Conservation (phyloP, 2,797 vertebrate species). For the Macropodus opercularis region DNA sequence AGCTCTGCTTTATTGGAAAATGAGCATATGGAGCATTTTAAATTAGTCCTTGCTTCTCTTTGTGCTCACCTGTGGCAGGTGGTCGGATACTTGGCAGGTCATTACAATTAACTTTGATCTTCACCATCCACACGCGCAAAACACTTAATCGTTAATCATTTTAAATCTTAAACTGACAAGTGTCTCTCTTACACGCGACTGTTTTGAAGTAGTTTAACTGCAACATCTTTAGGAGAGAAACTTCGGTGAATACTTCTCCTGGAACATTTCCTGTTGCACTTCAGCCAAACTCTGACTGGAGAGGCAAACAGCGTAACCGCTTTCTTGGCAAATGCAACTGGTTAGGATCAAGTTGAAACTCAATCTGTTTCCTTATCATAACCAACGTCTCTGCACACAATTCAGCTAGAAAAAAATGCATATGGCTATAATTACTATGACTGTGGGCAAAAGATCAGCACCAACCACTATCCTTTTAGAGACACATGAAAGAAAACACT, state of each 20-base stretch:
- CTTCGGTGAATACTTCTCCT: conserved; percentile 65
- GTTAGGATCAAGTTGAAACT: conserved; percentile 76
- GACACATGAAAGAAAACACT: conserved; percentile 73
- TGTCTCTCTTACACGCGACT: conserved; percentile 37
- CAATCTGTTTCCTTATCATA: conserved; percentile 77
- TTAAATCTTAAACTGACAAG: conserved; percentile 31
- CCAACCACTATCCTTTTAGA: conserved; percentile 68
- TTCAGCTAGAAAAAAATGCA: conserved; percentile 69
- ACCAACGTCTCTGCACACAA: conserved; percentile 73
- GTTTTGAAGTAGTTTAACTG: conserved; percentile 51
- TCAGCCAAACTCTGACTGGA: conserved; percentile 64
- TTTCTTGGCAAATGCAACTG: conserved; percentile 75
- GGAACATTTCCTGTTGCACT: conserved; percentile 67
- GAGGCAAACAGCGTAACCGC: conserved; percentile 70
- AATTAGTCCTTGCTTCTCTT: conserved; percentile 52
- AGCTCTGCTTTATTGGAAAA: conserved; percentile 59
- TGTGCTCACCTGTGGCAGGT: conserved; percentile 55
- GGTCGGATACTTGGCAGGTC: conserved; percentile 51
- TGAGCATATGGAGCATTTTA: conserved; percentile 48
- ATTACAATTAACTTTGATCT: conserved; percentile 51
- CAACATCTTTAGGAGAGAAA: conserved; percentile 66
- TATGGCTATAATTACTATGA: conserved; percentile 78
- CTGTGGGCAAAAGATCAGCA: conserved; percentile 77
- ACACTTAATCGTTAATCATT: conserved; percentile 55
- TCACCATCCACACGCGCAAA: conserved; percentile 45